phyloP scores from a whole-genome alignment of 2,113 vertebrate genomes.

The Gulo gulo region DNA sequence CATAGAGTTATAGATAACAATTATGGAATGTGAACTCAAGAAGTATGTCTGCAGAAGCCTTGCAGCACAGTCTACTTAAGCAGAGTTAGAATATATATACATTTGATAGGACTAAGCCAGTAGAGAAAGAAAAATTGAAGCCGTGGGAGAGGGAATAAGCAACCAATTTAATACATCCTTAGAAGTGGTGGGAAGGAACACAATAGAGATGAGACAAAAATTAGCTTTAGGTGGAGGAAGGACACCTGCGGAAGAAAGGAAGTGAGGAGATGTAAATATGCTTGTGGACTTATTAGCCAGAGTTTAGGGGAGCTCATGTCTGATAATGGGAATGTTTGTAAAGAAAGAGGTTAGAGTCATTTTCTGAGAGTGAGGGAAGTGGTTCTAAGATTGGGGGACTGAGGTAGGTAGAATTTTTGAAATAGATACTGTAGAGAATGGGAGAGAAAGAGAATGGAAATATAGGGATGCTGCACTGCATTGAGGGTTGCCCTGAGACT shows the following conservation, averaged over 20 bases:
- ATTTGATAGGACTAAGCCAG: not conserved
- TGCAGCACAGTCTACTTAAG: not conserved
- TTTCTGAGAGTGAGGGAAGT: not conserved
- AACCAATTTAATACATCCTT: not conserved
- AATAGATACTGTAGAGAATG: not conserved
- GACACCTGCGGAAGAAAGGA: not conserved
- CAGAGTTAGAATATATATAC: not conserved
- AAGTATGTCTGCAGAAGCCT: not conserved
- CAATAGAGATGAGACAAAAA: not conserved
- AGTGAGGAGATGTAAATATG: not conserved
- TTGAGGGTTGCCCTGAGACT: not conserved
- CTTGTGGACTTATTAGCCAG: not conserved
- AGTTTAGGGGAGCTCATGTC: not conserved
- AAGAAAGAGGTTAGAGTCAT: not conserved
- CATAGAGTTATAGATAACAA: not conserved
- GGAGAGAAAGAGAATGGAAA: not conserved
- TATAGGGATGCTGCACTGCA: not conserved
- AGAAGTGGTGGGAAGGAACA: not conserved
- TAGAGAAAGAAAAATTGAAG: not conserved
- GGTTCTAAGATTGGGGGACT: not conserved
- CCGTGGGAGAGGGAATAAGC: not conserved
- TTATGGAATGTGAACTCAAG: not conserved
- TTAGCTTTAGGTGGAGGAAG: not conserved
- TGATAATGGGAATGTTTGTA: not conserved
- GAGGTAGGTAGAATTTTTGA: not conserved